phyloP scores from a whole-genome alignment of 2,888 invertebrate genomes.

The Leptogaster cylindrica region DNA sequence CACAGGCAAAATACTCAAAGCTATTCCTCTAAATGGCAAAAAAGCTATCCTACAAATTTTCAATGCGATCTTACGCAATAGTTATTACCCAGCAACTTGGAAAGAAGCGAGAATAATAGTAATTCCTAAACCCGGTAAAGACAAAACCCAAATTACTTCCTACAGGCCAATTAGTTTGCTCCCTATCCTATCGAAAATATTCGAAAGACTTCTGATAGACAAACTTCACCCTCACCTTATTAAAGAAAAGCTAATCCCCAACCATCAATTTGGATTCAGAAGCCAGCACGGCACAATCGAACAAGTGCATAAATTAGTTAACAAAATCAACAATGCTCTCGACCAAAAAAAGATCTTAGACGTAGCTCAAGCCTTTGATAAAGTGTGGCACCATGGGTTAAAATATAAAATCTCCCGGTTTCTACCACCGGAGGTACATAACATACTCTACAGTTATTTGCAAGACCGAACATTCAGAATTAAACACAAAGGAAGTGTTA shows the following conservation, averaged over 20 bases:
- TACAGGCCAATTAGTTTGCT: constrained; percentile 48
- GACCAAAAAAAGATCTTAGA: constrained; percentile 41
- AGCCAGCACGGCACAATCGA: constrained; percentile 29
- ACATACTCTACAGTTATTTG: neutral
- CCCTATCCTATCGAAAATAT: constrained; percentile 49
- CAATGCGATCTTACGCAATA: neutral
- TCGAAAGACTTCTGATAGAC: constrained; percentile 49
- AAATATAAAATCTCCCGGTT: constrained; percentile 11
- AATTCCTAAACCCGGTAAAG: constrained; percentile 36
- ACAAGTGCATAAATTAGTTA: constrained; percentile 8
- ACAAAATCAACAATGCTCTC: constrained; percentile 9
- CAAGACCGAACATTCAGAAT: neutral
- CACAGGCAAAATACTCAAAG: neutral
- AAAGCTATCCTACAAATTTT: constrained; percentile 2
- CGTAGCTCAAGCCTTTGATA: constrained; percentile 42
- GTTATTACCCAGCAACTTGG: neutral
- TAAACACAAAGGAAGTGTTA: neutral
- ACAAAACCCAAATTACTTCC: neutral
- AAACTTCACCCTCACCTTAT: constrained; percentile 43
- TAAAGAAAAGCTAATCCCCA: neutral
- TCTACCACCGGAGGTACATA: neutral
- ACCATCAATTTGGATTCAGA: constrained; percentile 33
- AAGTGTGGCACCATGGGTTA: constrained; percentile 40
- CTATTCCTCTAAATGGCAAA: neutral
- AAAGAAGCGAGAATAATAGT: constrained; percentile 28